These are phyloP conservation scores for Clangula hyemalis DNA, from an alignment of 2,797 vertebrate genomes.

Conservation along the genomic window DNA sequence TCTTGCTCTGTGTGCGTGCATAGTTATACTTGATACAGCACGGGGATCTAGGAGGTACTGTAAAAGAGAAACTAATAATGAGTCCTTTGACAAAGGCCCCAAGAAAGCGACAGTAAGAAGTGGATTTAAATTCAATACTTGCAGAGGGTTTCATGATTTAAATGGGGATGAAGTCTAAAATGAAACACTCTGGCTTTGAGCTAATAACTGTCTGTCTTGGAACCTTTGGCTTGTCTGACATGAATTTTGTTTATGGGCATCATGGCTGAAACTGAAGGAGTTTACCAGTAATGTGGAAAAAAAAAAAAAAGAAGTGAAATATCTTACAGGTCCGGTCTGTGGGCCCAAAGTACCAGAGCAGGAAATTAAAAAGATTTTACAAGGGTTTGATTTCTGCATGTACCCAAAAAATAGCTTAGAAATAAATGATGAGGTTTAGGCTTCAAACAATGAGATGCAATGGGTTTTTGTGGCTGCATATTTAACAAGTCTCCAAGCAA, in stretches of 20 bases:
- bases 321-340: not conserved
- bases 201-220: constrained; percentile 59
- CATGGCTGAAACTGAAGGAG: constrained; percentile 7
- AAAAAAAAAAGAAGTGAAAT: not conserved
- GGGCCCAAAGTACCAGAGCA: constrained; percentile 2
- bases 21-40: not conserved
- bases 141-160: constrained; percentile 52
- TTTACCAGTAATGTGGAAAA: constrained; percentile 31
- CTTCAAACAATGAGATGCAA: constrained; percentile 19
- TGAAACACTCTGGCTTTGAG: constrained; percentile 64
- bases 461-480: constrained; percentile 21
- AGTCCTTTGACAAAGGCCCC: constrained; percentile 29
- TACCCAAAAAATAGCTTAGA: constrained; percentile 34
- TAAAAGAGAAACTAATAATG: constrained; percentile 35
- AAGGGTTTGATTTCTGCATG: constrained; percentile 42
- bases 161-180: constrained; percentile 61
- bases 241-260: constrained; percentile 58
- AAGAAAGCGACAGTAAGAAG: constrained; percentile 36
- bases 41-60: not conserved
- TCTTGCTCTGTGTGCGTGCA: not conserved
- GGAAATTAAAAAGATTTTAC: constrained; percentile 69
- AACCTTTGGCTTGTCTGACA: constrained; percentile 2
- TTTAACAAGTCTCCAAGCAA: constrained; percentile 17
- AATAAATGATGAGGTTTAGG: constrained; percentile 11
- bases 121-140: constrained; percentile 59